Evolutionary conservation across 2,113 vertebrate species (phyloP), one percentile per base, ranked within the genome.

Genomic region (Phalacrocorax brasilianus): DNA sequence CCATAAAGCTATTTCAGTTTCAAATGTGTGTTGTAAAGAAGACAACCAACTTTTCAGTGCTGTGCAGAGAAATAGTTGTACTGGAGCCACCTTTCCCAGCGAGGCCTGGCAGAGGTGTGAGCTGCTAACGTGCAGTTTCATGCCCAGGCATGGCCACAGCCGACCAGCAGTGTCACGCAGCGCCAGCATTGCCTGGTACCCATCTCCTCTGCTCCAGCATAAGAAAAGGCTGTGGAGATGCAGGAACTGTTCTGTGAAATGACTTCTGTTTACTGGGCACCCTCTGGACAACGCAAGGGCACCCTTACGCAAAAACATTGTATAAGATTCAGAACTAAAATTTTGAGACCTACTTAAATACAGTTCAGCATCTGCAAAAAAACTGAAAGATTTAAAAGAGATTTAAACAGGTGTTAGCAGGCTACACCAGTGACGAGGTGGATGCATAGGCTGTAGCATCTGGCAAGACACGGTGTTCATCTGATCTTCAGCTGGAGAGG

Each of bases 91-190:
- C 24, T 47, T 42, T 65, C 61, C 68, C 7, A 2, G 47, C 0
- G 33, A 28, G 68, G 33, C 66, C 71, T 14, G 22, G 11, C 17
- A 40, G 44, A 33, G 1, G 4, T 12, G 30, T 6, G 55, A 75
- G 68, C 20, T 59, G 27, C 38, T 49, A 6, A 11, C 11, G 32
- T 0, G 1, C 12, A 14, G 63, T 3, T 35, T 23, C 1, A 3
- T 40, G 75, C 27, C 35, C 22, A 45, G 65, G 47, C 28, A 14
- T 7, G 59, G 52, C 12, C 70, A 24, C 53, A 15, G 42, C 32
- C 0, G 1, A 14, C 32, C 53, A n/a, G 19, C 27, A 40, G 68
- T 9, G n/a, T 38, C 32, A 49, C 2, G 0, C 50, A n/a, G 45
- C 17, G 56, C 79, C 27, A 26, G 55, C 55, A 5, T 42, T 35